Evolutionary conservation across 2,113 vertebrate genomes (phyloP), one percentile per base, ranked within the genome.

Genomic region (Benitochromis conjunctus): DNA sequence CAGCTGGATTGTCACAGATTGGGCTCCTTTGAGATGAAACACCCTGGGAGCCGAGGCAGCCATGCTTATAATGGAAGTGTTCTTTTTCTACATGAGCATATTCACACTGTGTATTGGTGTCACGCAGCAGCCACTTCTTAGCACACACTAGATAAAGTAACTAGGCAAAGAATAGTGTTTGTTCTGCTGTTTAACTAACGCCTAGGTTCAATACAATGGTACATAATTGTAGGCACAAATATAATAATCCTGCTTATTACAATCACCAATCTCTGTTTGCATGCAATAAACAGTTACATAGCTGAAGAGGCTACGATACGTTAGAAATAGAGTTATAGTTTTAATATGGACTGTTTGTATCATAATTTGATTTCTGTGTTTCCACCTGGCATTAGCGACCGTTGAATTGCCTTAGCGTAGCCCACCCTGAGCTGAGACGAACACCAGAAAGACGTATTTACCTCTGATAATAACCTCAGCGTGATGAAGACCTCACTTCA

Each of bases 361-460:
- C 46, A 29, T 84, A 58, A 88, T 86, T 84, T 56, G 53, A 86
- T 90, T 89, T 90, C 24, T 41, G 60, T 86, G 77, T 91, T 93
- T 78, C 83, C 43, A 90, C 54, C 66, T 88, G 88, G 86, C 58
- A 46, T 90, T 89, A 84, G 85, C 51, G 31, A 43, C 87, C 86
- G 46, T 80, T 89, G 84, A 94, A 90, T 91, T 94, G 94, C 93
- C 94, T 95, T 95, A 94, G 91, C 58, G 86, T 94, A 87, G 83
- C 88, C 89, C 56, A 58, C 71, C 85, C 86, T 81, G 31, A 90
- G 78, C 87, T 81, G 84, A 94, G 90, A 89, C 80, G 48, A 87
- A 79, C 60, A 92, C 76, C 82, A 85, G 54, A 81, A 86, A 83
- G 29, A 84, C n/a, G 76, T 58, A 77, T 88, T 86, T 91, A 94